Base-by-base conservation (phyloP, 2,113 vertebrate species). In the Sander vitreus region DNA sequence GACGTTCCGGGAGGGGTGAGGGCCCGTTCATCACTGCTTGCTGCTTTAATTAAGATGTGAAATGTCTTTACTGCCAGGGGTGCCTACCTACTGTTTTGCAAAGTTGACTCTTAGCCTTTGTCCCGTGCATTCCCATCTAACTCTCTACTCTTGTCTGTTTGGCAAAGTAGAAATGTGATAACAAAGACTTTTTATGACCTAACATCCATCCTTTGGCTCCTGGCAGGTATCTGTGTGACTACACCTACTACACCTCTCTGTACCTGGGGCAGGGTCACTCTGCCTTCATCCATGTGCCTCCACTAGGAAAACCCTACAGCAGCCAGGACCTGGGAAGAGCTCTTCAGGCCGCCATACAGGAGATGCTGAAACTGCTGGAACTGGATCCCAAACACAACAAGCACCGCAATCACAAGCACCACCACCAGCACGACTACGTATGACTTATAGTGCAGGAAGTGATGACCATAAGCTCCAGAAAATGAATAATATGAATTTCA, bases 201-300 rank as follows among this genome's bases (percentile, higher is more conserved):
- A 58, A 80, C 4, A 11, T 30, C 65, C 50, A 45, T 65, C 21
- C 15, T 77, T 43, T 90, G 63, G 25, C 13, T 30, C 0, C 16
- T 68, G 53, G 1, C 85, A 99, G 98, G 85, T 99, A 99, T 91
- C 96, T 99, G 6, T 99, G 98, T 59, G 98, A 99, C 90, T 99
- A 97, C 94, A 96, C 97, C 54, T 99, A 99, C 92, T 99, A 99
- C 89, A 96, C 94, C 0, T 99, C 98, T 2, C 84, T 99, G 73
- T 95, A 97, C 93, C 95, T 96, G 93, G 96, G 97, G 64, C 89
- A 91, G 0, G 97, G 98, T 3, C 93, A 87, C 23, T 96, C 96
- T 0, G 97, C 97, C 0, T 99, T 99, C 0, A 90, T 99, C 10
- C 98, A 99, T 0, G 98, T 99, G 48, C 98, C 98, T 12, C 98